Conservation (phyloP, 1,140 invertebrate genomes). For the Aphis craccivora region DNA sequence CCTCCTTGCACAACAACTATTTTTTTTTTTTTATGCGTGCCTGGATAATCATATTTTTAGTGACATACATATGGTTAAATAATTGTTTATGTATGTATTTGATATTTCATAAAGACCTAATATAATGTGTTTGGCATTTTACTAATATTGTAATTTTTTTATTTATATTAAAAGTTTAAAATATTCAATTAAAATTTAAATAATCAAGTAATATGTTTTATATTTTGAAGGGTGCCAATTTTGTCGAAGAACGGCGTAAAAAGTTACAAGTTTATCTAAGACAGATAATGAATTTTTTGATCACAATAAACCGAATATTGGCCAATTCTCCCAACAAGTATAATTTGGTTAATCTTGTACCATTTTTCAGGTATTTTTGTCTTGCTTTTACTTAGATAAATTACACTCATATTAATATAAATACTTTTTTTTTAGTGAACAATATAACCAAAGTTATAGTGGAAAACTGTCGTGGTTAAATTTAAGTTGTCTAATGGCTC, state of each 20-base stretch:
- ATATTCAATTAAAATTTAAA: no score
- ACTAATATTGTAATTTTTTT: not conserved
- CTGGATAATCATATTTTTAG: no score
- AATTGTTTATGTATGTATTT: not conserved
- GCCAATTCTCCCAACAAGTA: conserved; percentile 60
- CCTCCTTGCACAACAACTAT: not conserved
- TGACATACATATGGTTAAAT: no score
- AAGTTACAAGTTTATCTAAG: conserved; percentile 62
- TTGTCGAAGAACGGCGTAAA: conserved; percentile 62
- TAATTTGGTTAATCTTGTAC: conserved; percentile 60
- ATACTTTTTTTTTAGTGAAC: conserved; percentile 32
- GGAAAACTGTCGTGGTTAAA: conserved; percentile 50
- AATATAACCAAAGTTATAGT: conserved; percentile 52
- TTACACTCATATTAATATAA: not conserved
- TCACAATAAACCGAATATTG: conserved; percentile 59
- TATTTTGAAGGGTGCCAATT: conserved; percentile 61
- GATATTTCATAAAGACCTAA: not conserved
- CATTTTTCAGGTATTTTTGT: conserved; percentile 62
- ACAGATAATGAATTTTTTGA: conserved; percentile 61
- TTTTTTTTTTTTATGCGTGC: not conserved
- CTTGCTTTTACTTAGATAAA: not conserved
- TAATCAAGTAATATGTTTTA: not conserved
- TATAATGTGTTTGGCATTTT: not conserved
- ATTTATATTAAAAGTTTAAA: not conserved
- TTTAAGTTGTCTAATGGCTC: conserved; percentile 31